Conservation (phyloP, 2,888 invertebrate species). For the Trilocha varians region DNA sequence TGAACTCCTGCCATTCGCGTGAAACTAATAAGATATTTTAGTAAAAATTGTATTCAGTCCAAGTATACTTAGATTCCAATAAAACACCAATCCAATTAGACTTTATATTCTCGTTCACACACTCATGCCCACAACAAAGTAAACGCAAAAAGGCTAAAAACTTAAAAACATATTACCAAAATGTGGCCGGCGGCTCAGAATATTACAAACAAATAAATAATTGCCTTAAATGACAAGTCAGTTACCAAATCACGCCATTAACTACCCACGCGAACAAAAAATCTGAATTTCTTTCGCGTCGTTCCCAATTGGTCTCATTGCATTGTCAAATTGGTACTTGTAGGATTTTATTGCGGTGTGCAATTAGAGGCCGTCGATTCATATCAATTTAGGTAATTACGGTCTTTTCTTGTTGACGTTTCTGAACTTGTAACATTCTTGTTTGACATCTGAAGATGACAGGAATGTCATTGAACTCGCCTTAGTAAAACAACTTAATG, state of each 20-base stretch:
- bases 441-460: conserved; percentile 1
- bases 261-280: not conserved
- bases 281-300: conserved; percentile 12
- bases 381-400: conserved; percentile 21
- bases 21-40: no score
- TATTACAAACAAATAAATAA: not conserved
- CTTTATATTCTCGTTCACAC: no score
- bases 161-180: not conserved
- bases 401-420: not conserved
- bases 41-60: no score
- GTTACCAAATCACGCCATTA: not conserved
- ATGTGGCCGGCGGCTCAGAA: not conserved
- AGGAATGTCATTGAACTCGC: not conserved
- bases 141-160: not conserved
- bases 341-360: conserved; percentile 22
- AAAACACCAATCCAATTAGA: no score
- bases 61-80: no score
- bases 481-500: not conserved
- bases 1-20: no score
- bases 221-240: not conserved
- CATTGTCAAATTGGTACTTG: conserved; percentile 41
- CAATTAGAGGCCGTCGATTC: conserved; percentile 30
- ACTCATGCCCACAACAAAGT: not conserved
- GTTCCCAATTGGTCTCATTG: conserved; percentile 33
- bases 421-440: not conserved